These are phyloP conservation scores for Diploscapter pachys DNA, from an alignment of 1,140 invertebrate species.

Conservation along the genomic window DNA sequence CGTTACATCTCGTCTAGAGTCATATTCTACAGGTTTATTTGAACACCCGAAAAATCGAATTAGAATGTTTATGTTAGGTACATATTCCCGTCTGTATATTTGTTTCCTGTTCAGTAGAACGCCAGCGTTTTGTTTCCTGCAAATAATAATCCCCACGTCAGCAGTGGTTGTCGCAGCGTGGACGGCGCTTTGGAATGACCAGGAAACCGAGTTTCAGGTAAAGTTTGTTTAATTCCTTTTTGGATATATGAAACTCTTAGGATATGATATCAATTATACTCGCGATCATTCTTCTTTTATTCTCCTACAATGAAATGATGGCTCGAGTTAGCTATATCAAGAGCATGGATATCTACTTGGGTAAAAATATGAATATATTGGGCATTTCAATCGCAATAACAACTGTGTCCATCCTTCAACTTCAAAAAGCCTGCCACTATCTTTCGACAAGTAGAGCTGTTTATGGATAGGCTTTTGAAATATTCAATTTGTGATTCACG, in stretches of 20 bases:
- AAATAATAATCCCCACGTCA: slow-evolving; percentile 54
- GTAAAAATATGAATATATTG: slow-evolving; percentile 61
- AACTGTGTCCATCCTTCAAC: no score
- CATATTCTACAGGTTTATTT: slow-evolving; percentile 35
- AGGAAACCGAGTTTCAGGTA: slow-evolving; percentile 48
- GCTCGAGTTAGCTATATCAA: slow-evolving; percentile 79
- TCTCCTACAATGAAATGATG: slow-evolving; percentile 90
- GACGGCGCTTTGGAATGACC: slow-evolving; percentile 57
- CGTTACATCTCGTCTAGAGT: slow-evolving; percentile 43
- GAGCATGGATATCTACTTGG: slow-evolving; percentile 94
- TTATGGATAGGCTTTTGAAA: no score
- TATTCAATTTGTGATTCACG: no score
- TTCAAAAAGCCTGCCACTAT: no score
- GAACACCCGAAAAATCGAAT: no score
- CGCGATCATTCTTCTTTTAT: slow-evolving; percentile 98
- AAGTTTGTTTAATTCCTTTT: neutral
- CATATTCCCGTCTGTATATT: slow-evolving; percentile 49
- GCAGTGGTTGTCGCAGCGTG: slow-evolving; percentile 55
- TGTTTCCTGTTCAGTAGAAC: slow-evolving; percentile 52
- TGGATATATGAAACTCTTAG: slow-evolving; percentile 63
- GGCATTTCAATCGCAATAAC: no score
- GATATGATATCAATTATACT: slow-evolving; percentile 86
- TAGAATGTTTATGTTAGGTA: slow-evolving; percentile 8
- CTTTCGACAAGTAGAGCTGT: no score
- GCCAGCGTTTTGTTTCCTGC: slow-evolving; percentile 54